Conservation (phyloP, 1,140 invertebrate species). For the Orchestia grillus region DNA sequence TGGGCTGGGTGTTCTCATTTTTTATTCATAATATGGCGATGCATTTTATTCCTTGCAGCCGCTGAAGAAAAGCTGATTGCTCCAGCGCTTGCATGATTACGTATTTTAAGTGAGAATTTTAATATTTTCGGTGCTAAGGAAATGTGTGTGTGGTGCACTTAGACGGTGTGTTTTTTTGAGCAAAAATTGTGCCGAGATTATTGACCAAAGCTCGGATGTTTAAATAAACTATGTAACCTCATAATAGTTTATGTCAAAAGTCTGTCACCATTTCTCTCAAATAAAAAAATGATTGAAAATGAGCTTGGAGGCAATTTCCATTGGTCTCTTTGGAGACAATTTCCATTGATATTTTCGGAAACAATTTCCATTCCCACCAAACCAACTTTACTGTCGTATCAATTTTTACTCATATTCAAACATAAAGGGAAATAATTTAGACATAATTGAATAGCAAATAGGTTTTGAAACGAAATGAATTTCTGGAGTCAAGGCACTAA, state of each 20-base stretch:
- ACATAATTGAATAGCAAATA: too few relatives aligned
- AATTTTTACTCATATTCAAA: too few relatives aligned
- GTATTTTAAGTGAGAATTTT: neutral
- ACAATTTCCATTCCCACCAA: too few relatives aligned
- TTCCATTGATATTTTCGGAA: too few relatives aligned
- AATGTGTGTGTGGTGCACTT: neutral
- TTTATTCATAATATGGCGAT: neutral
- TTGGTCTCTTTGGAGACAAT: too few relatives aligned
- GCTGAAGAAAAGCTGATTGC: neutral
- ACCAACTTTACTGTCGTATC: too few relatives aligned
- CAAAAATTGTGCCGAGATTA: neutral
- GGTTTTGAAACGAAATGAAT: too few relatives aligned
- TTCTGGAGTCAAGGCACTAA: too few relatives aligned
- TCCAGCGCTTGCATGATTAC: neutral
- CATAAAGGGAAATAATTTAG: too few relatives aligned
- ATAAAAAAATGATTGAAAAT: neutral
- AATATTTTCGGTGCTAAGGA: neutral
- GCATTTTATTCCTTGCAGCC: neutral
- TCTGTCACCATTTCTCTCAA: neutral
- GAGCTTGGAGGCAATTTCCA: too few relatives aligned
- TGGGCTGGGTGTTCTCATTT: neutral
- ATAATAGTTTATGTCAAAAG: neutral
- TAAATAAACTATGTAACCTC: neutral
- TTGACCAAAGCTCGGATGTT: neutral
- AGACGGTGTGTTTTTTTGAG: neutral